Percentiles rank a stretch among this genome's conserved stretches.
Conservation (phyloP, 2,113 vertebrate species). For the Rissa tridactyla region DNA sequence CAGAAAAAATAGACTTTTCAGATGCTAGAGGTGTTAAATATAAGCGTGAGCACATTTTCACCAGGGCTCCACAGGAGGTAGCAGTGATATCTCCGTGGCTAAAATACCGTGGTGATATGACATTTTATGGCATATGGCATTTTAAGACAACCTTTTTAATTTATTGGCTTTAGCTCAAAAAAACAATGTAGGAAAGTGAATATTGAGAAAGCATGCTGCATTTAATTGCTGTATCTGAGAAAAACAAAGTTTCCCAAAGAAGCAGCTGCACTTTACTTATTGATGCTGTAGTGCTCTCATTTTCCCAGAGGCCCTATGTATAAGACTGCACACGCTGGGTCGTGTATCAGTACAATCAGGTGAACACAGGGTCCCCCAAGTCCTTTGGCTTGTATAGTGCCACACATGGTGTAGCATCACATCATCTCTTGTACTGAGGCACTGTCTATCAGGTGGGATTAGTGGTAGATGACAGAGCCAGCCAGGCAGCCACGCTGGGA, state of each 20-base stretch:
- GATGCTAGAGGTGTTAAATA: conserved; percentile 15
- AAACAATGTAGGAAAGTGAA: background rate
- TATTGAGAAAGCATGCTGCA: background rate
- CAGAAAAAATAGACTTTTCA: conserved; percentile 26
- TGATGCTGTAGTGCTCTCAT: background rate
- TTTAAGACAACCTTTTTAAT: background rate
- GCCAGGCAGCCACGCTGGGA: background rate
- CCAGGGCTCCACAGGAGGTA: background rate
- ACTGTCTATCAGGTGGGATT: background rate
- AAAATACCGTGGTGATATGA: background rate
- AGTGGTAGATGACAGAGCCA: background rate
- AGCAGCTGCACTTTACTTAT: background rate
- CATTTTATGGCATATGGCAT: background rate
- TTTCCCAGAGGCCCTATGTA: background rate
- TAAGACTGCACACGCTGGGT: rapidly evolving
- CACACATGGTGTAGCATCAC: background rate
- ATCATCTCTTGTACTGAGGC: background rate
- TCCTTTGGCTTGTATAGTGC: background rate
- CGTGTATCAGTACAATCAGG: background rate
- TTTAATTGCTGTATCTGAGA: background rate
- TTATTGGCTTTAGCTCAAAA: background rate
- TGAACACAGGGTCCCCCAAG: background rate
- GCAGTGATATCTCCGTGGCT: background rate
- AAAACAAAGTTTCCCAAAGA: background rate
- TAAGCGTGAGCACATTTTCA: background rate